phyloP scores from a whole-genome alignment of 2,888 invertebrate genomes.

The Anthophora plumipes region DNA sequence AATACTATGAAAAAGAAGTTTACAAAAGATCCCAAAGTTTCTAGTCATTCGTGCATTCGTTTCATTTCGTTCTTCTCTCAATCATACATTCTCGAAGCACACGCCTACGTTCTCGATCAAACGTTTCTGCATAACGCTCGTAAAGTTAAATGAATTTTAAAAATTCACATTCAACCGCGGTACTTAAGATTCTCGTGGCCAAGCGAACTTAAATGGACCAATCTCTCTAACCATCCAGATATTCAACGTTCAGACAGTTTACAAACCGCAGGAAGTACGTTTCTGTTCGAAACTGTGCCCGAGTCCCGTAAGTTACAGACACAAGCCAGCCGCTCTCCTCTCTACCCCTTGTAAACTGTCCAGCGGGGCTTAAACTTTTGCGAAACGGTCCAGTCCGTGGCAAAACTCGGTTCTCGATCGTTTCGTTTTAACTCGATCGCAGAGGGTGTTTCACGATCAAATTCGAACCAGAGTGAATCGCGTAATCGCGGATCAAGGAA shows the following conservation, averaged over 20 bases:
- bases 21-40: no score
- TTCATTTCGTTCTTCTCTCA: no score
- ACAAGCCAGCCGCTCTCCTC: not conserved
- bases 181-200: not conserved
- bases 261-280: constrained; percentile 24
- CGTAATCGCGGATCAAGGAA: constrained; percentile 24
- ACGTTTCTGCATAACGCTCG: no score
- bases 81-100: no score
- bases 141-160: no score
- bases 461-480: not conserved
- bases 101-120: no score
- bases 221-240: not conserved
- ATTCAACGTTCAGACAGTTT: constrained; percentile 13
- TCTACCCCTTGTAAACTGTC: constrained; percentile 32
- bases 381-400: constrained; percentile 1
- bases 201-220: constrained; percentile 1
- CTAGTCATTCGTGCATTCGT: no score
- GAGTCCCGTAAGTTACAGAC: constrained; percentile 17
- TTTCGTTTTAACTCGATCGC: constrained; percentile 9
- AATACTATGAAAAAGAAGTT: no score
- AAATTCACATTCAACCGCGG: not conserved
- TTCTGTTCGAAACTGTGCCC: constrained; percentile 20
- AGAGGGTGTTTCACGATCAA: not conserved
- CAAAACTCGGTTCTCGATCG: constrained; percentile 6
- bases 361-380: constrained; percentile 20